These are phyloP conservation scores for Arctia plantaginis DNA, from an alignment of 2,888 invertebrate species.

Conservation along the genomic window DNA sequence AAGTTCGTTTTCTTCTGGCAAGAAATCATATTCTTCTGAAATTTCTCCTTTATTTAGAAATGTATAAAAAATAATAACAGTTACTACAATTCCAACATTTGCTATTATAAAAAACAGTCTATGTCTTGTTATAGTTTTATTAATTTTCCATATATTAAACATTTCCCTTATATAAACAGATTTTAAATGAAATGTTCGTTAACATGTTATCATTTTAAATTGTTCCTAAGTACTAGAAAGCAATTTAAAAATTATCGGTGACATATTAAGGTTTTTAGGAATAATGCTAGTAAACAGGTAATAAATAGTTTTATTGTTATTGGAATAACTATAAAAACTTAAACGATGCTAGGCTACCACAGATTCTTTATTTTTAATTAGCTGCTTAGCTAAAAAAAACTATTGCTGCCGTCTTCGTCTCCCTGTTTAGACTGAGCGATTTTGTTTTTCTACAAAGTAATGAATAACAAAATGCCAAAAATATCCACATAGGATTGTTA, in stretches of 20 bases:
- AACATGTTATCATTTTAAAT: neutral
- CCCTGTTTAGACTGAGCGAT: too few species aligned
- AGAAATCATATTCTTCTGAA: neutral
- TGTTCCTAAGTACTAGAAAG: neutral
- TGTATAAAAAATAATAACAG: neutral
- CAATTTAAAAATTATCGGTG: neutral
- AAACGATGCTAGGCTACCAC: neutral
- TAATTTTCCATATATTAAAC: neutral
- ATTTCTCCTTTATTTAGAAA: neutral
- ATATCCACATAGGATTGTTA: too few species aligned
- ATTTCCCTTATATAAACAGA: neutral
- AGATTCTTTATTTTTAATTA: neutral
- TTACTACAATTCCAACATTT: neutral
- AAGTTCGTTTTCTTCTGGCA: neutral
- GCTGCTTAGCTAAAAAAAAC: neutral
- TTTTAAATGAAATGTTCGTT: neutral
- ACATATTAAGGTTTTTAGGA: neutral
- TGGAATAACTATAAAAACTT: neutral
- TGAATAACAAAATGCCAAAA: too few species aligned
- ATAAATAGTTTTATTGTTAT: constrained; percentile 12
- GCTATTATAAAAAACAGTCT: neutral
- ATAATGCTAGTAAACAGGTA: neutral
- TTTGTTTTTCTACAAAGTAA: too few species aligned
- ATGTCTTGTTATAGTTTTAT: too few species aligned
- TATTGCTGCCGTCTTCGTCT: neutral